Base-by-base conservation (phyloP, 2,888 invertebrate genomes). In the Camptogramma bilineatum region DNA sequence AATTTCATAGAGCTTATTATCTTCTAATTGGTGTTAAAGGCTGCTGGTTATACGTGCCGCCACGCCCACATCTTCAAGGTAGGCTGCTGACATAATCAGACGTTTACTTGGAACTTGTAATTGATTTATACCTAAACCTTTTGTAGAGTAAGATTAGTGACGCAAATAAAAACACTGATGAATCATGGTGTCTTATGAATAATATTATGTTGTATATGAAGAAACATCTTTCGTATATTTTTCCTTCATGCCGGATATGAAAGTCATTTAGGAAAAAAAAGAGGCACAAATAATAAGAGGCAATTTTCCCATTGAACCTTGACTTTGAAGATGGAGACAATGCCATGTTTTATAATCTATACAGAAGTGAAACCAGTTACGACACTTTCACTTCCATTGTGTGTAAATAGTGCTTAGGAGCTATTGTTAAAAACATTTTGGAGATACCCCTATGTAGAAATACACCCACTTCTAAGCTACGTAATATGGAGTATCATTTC, bases 41-140 rank as follows among this genome's bases (percentile, higher is more conserved):
- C 19, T 28, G 17, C 54, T 56, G 50, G 48, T 55, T 52, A 52
- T 59, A 59, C 57, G 51, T 61, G 57, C 46, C 21, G 57, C 64
- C 68, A 68, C 68, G 64, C 68, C 68, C 62, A 62, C 67, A 13
- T 19, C 42, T 54, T 55, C 68, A 68, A 68, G 68, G 68, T 48
- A 68, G 64, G 21, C 57, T 50, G 54, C 63, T 68, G 67, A 62
- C 61, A 68, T 68, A 64, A 68, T 50, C 57, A 53, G 50, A 48
- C 39, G 48, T 44, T 56, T 61, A 56, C 64, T 52, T 64, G 55
- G 48, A 47, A 19, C 9, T 34, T 46, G 31, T 55, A 19, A 62
- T 55, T 51, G 16, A 53, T 46, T 18, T 50, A 52, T 50, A 19
- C 24, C 48, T 13, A 34, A 56, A 24, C 48, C 47, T 55, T 61